Percentiles rank a stretch among this genome's conserved stretches.
Conservation (phyloP, 2,797 vertebrate genomes). For the Aratinga solstitialis region DNA sequence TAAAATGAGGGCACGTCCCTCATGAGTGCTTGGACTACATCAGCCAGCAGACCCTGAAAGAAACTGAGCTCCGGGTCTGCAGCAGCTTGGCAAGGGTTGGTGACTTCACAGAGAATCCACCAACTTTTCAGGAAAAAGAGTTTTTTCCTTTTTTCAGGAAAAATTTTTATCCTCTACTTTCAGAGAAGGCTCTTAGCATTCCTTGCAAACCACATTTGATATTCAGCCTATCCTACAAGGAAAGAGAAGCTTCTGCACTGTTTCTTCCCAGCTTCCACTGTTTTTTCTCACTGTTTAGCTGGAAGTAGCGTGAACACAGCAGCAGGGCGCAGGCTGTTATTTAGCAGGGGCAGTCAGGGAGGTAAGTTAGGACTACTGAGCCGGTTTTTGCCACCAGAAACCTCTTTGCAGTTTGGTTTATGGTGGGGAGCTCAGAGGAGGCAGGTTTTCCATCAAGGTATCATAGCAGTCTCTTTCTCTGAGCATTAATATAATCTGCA, state of each 20-base stretch:
- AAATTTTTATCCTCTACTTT: background rate
- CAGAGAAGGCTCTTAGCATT: background rate
- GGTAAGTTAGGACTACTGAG: background rate
- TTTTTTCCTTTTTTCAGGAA: background rate
- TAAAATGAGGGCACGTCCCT: background rate
- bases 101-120: background rate
- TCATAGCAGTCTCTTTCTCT: background rate
- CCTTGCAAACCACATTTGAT: background rate
- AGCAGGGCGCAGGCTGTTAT: background rate
- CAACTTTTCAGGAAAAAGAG: background rate
- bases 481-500: background rate
- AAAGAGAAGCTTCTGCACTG: background rate
- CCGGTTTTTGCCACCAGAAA: background rate
- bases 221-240: background rate
- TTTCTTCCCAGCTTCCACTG: background rate
- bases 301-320: accelerated
- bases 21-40: background rate
- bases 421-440: background rate
- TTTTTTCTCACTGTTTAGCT: background rate
- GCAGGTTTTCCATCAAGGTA: background rate
- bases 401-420: background rate
- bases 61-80: accelerated
- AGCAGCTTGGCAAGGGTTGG: background rate
- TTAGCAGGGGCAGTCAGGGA: background rate
- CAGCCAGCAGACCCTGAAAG: background rate